Evolutionary conservation across 2,888 invertebrate species (phyloP).

Genomic region (Oscheius onirici): DNA sequence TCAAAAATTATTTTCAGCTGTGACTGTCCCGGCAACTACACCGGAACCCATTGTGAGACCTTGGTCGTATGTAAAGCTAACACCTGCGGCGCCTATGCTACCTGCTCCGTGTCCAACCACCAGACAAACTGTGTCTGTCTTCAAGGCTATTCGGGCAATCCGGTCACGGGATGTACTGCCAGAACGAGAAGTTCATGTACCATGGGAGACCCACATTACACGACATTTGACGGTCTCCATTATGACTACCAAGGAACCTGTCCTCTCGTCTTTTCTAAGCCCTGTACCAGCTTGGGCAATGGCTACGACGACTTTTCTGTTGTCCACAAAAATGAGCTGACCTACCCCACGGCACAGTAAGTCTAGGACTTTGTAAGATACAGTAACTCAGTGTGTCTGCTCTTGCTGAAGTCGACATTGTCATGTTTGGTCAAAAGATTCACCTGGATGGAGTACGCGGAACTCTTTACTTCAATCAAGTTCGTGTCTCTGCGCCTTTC

Average conservation of each 20-base stretch:
- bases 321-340: constrained; percentile 52
- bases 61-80: constrained; percentile 40
- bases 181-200: constrained; percentile 42
- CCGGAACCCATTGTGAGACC: constrained; percentile 81
- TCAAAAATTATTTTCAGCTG: constrained; percentile 40
- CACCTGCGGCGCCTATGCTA: constrained; percentile 55
- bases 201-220: constrained; percentile 71
- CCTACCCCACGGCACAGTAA: background rate
- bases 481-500: constrained; percentile 52
- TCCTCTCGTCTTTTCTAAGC: constrained; percentile 67
- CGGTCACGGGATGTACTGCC: constrained; percentile 32
- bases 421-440: constrained; percentile 50
- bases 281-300: constrained; percentile 39
- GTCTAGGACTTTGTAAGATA: background rate
- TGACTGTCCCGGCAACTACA: constrained; percentile 76
- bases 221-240: constrained; percentile 69
- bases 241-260: constrained; percentile 66
- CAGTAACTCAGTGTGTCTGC: constrained; percentile 48
- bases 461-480: constrained; percentile 46
- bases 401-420: constrained; percentile 53
- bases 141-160: constrained; percentile 52
- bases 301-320: constrained; percentile 49
- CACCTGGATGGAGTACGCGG: constrained; percentile 48
- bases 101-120: constrained; percentile 56
- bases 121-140: constrained; percentile 59